Base-by-base conservation (phyloP, 2,888 invertebrate genomes). In the Dioctria linearis region DNA sequence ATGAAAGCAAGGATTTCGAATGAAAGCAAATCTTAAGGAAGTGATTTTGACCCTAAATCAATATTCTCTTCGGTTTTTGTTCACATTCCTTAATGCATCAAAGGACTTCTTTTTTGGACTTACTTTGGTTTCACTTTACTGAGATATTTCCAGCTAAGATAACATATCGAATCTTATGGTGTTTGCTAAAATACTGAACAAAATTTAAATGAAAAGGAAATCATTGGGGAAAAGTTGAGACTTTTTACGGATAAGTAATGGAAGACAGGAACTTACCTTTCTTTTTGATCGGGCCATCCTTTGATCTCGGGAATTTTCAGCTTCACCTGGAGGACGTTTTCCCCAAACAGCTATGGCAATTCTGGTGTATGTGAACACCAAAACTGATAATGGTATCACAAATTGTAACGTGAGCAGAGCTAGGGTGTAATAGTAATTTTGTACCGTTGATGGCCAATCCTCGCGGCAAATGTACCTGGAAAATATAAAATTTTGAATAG, bases 291-390 rank as follows among this genome's bases (percentile, higher is more conserved):
- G 92, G 8, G 95, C 96, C 90, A 96, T 93, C 67, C 96, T 91
- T 83, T 93, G 93, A 89, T 97, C 97, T 65, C 97, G 90, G 5
- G 91, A 92, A 82, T 94, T 93, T 86, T 96, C 95, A 0, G 96
- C 96, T 88, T 97, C 97, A 0, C 97, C 97, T 0, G 97, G 96
- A 5, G 95, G 94, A 54, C 94, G 90, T 83, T 95, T 94, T 39
- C 95, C 95, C 96, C 96, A 96, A 65, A 97, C 95, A 11, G 95
- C 94, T 71, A 94, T 91, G 0, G 95, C 96, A 82, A 97, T 97
- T 84, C 95, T 92, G 2, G 94, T 93, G 87, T 97, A 97, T 0
- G 97, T 96, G 87, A 94, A 95, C 80, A 96, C 90, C 13, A 97
- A 91, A 59, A 96, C 95, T 40, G 91, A 87, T 82, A 96, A 90